A percentile compares a stretch with the other conserved stretches of the same genome.
phyloP scores from a whole-genome alignment of 2,113 vertebrate genomes.

The Arothron firmamentum region DNA sequence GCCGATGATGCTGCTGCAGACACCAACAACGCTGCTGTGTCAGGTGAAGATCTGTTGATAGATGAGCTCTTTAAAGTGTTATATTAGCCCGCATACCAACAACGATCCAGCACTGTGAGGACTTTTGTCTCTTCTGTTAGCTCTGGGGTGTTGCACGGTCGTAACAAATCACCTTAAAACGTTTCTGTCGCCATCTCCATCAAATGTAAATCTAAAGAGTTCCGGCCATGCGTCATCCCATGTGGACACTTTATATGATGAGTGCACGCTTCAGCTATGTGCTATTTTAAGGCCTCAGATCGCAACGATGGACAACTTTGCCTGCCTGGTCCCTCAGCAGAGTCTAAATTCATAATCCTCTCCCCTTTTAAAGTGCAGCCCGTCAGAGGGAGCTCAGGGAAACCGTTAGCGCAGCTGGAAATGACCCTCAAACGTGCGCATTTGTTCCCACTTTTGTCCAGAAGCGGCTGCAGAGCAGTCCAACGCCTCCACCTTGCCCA shows the following conservation, averaged over 20 bases:
- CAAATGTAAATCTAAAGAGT: constrained; percentile 22
- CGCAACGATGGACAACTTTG: constrained; percentile 53
- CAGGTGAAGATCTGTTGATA: background rate
- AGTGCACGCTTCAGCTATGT: constrained; percentile 52
- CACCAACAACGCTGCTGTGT: constrained; percentile 84
- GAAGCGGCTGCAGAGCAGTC: constrained; percentile 83
- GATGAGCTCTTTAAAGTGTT: no score
- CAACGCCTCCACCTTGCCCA: constrained; percentile 81
- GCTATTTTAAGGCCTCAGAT: constrained; percentile 64
- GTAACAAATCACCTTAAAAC: constrained; percentile 11
- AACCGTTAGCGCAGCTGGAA: constrained; percentile 15
- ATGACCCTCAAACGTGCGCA: background rate
- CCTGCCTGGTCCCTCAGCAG: constrained; percentile 43
- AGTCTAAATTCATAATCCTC: constrained; percentile 41
- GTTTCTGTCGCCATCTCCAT: background rate
- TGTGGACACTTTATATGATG: constrained; percentile 52
- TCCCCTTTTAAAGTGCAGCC: constrained; percentile 21
- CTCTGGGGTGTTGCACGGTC: constrained; percentile 13
- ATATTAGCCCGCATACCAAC: no score
- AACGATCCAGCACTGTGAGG: background rate
- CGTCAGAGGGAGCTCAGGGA: constrained; percentile 1
- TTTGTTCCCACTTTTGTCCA: constrained; percentile 63
- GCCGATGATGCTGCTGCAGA: constrained; percentile 80
- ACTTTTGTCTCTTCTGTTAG: no score
- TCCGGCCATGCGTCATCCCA: constrained; percentile 24